These are phyloP conservation scores for Genyomyrus donnyi DNA, from an alignment of 2,113 vertebrate species.

Conservation along the genomic window DNA sequence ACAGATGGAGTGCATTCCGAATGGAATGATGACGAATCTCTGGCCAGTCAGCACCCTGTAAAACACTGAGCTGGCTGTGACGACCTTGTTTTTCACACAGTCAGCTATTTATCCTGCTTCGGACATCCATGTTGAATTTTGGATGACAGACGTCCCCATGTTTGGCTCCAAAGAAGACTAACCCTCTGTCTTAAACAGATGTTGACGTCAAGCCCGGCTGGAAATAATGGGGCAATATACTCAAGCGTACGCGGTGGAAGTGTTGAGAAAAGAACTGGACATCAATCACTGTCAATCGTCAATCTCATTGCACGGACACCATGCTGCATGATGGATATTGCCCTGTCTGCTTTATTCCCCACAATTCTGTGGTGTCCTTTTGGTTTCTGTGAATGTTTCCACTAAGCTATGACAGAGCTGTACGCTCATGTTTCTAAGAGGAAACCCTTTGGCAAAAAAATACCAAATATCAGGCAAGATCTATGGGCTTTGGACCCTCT, in stretches of 20 bases:
- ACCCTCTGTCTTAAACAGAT: background rate
- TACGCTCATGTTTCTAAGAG: background rate
- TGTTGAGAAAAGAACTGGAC: background rate
- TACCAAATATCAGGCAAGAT: background rate
- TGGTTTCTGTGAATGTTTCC: background rate
- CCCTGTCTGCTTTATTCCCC: background rate
- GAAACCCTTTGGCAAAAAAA: background rate
- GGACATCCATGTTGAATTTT: background rate
- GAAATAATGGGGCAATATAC: background rate
- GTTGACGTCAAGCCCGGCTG: background rate
- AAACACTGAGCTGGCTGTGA: background rate
- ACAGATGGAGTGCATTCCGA: slow-evolving; percentile 47
- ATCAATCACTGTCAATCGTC: background rate
- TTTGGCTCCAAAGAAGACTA: background rate
- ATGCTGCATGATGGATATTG: background rate
- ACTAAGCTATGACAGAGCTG: background rate
- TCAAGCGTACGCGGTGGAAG: background rate
- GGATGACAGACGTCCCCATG: background rate
- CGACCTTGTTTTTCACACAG: background rate
- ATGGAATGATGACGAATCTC: slow-evolving; percentile 41
- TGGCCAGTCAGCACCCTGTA: slow-evolving; percentile 10
- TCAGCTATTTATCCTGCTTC: background rate
- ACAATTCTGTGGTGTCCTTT: background rate
- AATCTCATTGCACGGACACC: background rate
- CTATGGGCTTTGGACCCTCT: background rate